phyloP scores from a whole-genome alignment of 2,797 vertebrate genomes.

The Heliangelus exortis region DNA sequence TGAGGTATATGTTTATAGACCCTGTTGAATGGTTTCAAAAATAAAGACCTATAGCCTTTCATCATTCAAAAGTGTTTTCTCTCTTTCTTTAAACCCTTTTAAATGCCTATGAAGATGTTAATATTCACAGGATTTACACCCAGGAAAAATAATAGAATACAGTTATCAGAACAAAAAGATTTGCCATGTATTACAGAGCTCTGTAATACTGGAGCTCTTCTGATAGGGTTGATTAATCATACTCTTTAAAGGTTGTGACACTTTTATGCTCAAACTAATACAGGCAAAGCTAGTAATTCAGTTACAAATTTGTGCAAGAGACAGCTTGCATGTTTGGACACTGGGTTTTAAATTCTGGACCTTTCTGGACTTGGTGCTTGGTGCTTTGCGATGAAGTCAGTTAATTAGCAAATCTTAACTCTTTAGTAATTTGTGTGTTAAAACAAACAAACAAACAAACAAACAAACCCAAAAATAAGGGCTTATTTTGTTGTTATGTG shows the following conservation, averaged over 20 bases:
- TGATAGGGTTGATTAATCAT: slow-evolving; percentile 57
- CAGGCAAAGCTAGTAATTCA: slow-evolving; percentile 24
- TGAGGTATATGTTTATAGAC: neutral
- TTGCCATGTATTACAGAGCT: neutral
- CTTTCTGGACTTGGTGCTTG: neutral
- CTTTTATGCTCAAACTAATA: slow-evolving; percentile 32
- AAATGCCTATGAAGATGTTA: slow-evolving; percentile 4
- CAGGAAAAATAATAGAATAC: slow-evolving; percentile 15
- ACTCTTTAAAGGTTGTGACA: slow-evolving; percentile 38
- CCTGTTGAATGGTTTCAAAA: neutral
- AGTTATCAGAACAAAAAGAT: slow-evolving; percentile 28
- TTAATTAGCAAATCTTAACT: neutral
- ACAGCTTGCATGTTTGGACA: neutral
- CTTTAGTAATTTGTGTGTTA: neutral
- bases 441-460: neutral
- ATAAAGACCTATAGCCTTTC: neutral
- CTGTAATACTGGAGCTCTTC: neutral
- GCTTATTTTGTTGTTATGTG: neutral
- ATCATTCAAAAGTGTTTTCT: slow-evolving; percentile 5
- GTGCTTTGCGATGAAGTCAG: neutral
- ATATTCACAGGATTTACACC: neutral
- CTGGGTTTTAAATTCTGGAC: neutral
- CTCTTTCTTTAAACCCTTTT: neutral
- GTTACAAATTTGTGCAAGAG: slow-evolving; percentile 3
- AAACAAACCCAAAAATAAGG: too few relatives aligned